Percentiles rank a stretch among this genome's conserved stretches.
Evolutionary conservation across 1,140 invertebrate species (phyloP).

Genomic region (Triops cancriformis): DNA sequence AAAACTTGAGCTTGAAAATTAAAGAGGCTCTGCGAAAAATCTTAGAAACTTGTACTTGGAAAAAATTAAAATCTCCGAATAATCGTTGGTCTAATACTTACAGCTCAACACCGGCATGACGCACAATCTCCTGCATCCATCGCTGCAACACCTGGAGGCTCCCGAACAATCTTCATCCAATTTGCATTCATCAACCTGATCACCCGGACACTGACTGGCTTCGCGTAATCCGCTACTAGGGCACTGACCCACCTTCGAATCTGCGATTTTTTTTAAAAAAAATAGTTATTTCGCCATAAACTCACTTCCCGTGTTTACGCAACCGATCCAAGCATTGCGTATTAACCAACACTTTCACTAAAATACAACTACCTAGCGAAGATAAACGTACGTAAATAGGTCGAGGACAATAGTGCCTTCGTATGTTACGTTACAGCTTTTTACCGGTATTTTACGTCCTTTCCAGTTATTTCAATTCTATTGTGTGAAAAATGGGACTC

Average conservation of each 20-base stretch:
- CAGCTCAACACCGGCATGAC: slow-evolving; percentile 31
- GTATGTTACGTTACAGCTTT: no score
- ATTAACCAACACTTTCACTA: background rate
- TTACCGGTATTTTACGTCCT: no score
- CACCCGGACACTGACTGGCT: slow-evolving; percentile 31
- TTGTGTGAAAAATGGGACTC: no score
- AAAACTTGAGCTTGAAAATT: no score
- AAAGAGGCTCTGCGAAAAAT: no score
- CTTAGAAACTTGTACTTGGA: background rate
- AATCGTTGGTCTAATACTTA: slow-evolving; percentile 28
- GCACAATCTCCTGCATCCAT: slow-evolving; percentile 34
- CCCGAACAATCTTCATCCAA: slow-evolving; percentile 33
- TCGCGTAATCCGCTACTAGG: slow-evolving; percentile 30
- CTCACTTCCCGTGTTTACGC: background rate
- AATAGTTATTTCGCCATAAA: background rate
- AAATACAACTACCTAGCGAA: background rate
- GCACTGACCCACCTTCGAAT: slow-evolving; percentile 31
- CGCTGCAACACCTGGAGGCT: slow-evolving; percentile 34
- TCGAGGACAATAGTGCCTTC: background rate
- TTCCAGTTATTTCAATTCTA: no score
- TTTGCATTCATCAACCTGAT: slow-evolving; percentile 32
- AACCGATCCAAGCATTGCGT: background rate
- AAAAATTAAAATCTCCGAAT: no score
- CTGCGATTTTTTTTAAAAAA: background rate
- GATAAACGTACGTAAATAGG: slow-evolving; percentile 15